These are phyloP conservation scores for Leptatherina wallacei DNA, from an alignment of 2,797 vertebrate species.

Conservation along the genomic window DNA sequence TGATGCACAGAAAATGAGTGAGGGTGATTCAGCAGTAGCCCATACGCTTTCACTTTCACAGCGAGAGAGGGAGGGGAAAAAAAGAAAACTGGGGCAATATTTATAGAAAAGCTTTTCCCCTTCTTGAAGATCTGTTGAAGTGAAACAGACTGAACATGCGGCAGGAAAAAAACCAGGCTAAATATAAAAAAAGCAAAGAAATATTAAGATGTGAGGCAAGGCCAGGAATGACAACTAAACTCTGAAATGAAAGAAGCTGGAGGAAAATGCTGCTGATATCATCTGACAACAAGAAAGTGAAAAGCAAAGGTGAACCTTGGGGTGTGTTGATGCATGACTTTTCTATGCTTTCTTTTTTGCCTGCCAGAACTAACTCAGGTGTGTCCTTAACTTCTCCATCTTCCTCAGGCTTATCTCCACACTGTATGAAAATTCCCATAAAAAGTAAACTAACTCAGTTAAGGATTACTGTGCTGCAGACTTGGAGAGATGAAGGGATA, in stretches of 20 bases:
- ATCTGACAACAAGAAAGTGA: constrained; percentile 12
- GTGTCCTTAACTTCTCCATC: constrained; percentile 5
- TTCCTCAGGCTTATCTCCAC: constrained; percentile 5
- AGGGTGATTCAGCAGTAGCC: constrained; percentile 69
- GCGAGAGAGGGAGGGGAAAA: constrained; percentile 5
- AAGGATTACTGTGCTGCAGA: constrained; percentile 24
- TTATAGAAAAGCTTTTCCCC: constrained; percentile 74
- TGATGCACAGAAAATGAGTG: constrained; percentile 38
- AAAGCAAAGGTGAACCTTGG: constrained; percentile 12
- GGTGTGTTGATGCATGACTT: not conserved
- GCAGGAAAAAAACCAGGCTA: not conserved
- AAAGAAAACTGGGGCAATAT: constrained; percentile 76
- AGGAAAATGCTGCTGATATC: constrained; percentile 27
- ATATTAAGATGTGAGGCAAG: not conserved
- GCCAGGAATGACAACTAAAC: constrained; percentile 8
- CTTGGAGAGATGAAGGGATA: constrained; percentile 36
- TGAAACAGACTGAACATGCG: constrained; percentile 26
- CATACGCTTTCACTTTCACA: constrained; percentile 20
- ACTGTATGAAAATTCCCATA: constrained; percentile 32
- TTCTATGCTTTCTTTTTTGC: not conserved
- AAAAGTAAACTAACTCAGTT: constrained; percentile 40
- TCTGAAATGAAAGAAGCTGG: constrained; percentile 16
- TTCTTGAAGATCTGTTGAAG: constrained; percentile 59
- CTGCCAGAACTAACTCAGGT: not conserved
- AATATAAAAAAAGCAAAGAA: constrained; percentile 15